A percentile compares a stretch with the other conserved stretches of the same genome.
Evolutionary conservation across 2,113 vertebrate genomes (phyloP).

Genomic region (Conger conger): DNA sequence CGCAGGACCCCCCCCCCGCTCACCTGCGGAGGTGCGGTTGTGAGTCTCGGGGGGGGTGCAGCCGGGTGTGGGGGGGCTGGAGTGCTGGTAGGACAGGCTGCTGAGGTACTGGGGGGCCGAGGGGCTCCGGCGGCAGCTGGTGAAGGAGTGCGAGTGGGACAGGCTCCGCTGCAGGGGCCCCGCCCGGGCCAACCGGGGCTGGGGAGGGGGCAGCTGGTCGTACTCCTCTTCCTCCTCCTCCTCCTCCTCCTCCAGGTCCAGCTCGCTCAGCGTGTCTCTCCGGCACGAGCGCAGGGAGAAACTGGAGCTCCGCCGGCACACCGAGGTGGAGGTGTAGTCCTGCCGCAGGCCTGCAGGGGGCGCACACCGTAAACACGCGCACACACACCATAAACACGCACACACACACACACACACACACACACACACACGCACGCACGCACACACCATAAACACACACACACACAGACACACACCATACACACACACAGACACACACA

Average conservation of each 20-base stretch:
- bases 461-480: slow-evolving; percentile 59
- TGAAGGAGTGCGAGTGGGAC: slow-evolving; percentile 94
- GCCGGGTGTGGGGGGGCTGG: slow-evolving; percentile 73
- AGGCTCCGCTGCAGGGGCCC: slow-evolving; percentile 83
- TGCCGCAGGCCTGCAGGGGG: slow-evolving; percentile 84
- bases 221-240: slow-evolving; percentile 91
- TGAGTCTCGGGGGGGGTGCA: slow-evolving; percentile 73
- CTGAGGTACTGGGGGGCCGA: slow-evolving; percentile 80
- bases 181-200: slow-evolving; percentile 82
- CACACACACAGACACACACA: too few relatives aligned
- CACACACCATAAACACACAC: neutral
- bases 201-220: slow-evolving; percentile 88
- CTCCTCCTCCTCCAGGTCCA: slow-evolving; percentile 85
- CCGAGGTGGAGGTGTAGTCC: slow-evolving; percentile 89
- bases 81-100: slow-evolving; percentile 76
- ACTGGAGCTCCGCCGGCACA: slow-evolving; percentile 82
- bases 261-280: slow-evolving; percentile 70
- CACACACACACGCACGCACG: too few relatives aligned
- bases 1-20: slow-evolving; percentile 20
- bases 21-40: slow-evolving; percentile 82
- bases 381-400: too few relatives aligned
- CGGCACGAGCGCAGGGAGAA: slow-evolving; percentile 78
- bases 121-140: slow-evolving; percentile 84
- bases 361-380: too few relatives aligned
- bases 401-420: too few relatives aligned